A percentile compares a stretch with the other conserved stretches of the same genome.
Evolutionary conservation across 2,113 vertebrate genomes (phyloP).

Genomic region (Dromiciops gliroides): DNA sequence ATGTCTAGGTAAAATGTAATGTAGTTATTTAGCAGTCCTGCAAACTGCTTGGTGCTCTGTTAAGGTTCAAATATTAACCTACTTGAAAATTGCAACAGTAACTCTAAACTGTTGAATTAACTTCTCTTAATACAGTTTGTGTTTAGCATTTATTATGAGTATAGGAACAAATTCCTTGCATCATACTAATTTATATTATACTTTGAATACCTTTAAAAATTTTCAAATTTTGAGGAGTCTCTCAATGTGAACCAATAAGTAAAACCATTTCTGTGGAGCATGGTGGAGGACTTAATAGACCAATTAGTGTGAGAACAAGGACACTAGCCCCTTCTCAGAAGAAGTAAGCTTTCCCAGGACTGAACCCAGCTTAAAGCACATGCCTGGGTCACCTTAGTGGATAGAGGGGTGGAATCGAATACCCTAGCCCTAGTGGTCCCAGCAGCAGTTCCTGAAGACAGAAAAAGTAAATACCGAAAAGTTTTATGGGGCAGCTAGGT

Average conservation of each 20-base stretch:
- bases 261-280: not conserved
- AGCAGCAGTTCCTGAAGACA: not conserved
- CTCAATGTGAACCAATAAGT: not conserved
- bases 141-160: not conserved
- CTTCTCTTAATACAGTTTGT: not conserved
- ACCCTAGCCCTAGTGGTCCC: not conserved
- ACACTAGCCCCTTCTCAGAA: not conserved
- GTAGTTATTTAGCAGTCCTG: not conserved
- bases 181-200: not conserved
- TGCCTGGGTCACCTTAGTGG: not conserved
- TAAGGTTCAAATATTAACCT: not conserved
- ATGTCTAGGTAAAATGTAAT: not conserved
- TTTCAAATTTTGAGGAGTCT: not conserved
- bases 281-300: not conserved
- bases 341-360: not conserved
- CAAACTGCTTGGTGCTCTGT: not conserved
- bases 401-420: not conserved
- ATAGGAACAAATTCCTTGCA: no score
- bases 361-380: not conserved
- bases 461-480: not conserved
- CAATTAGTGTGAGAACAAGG: not conserved
- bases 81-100: not conserved
- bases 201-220: not conserved
- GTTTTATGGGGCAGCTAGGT: no score
- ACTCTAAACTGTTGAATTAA: not conserved